Conservation (phyloP, 2,113 vertebrate species). For the Lonchura striata region DNA sequence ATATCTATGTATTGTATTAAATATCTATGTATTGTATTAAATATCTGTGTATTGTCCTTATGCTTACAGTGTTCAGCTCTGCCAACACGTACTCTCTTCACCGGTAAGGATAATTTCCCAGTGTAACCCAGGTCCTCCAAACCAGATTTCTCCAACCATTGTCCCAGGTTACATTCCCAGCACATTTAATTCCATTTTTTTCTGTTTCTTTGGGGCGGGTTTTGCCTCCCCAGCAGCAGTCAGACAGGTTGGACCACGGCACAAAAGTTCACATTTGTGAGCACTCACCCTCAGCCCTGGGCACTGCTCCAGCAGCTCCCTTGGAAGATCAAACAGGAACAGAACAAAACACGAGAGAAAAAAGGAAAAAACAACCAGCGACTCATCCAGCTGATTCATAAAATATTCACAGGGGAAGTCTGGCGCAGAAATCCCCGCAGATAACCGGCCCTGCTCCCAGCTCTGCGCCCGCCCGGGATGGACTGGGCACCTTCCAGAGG, state of each 20-base stretch:
- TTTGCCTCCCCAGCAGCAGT: background rate
- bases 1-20: background rate
- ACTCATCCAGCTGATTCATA: background rate
- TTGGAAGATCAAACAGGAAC: background rate
- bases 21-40: background rate
- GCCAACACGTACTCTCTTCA: background rate
- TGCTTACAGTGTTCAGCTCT: background rate
- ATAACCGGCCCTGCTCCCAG: background rate
- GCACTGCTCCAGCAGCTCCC: background rate
- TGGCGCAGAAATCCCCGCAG: background rate
- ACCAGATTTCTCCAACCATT: constrained; percentile 48
- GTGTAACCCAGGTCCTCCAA: background rate
- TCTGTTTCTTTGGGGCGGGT: background rate
- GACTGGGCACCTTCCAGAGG: background rate
- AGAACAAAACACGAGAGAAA: background rate
- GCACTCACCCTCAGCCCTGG: background rate
- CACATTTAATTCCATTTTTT: constrained; percentile 72
- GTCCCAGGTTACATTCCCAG: constrained; percentile 60
- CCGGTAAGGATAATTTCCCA: constrained; percentile 21
- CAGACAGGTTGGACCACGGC: background rate
- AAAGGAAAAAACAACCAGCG: background rate
- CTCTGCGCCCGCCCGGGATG: background rate
- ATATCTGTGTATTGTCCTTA: background rate
- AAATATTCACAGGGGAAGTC: background rate
- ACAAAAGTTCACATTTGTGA: background rate